Base-by-base conservation (phyloP, 2,113 vertebrate genomes). In the Scophthalmus maximus region DNA sequence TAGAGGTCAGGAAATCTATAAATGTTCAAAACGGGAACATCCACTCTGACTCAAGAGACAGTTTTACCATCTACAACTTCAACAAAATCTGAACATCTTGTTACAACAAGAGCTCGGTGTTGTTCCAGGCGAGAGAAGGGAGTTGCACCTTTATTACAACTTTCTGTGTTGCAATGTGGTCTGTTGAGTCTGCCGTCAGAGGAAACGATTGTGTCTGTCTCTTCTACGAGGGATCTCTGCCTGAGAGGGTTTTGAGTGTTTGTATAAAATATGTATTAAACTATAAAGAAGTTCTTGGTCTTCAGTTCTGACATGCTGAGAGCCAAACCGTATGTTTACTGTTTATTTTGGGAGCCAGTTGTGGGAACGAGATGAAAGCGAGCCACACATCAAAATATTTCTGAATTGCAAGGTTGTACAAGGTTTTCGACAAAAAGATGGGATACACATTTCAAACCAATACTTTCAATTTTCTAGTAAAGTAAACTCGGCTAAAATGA, bases 291-390 rank as follows among this genome's bases (percentile, higher is more conserved):
- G 11, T 14, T 40, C 17, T 42, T 12, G 2, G 34, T 69, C 47
- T 56, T 68, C 12, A 53, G 8, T 71, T 57, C 34, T 67, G 52
- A 29, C 20, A 46, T 20, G 18, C 20, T 42, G 8, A 58, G 52
- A 63, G 40, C 65, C 60, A 64, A 40, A 20, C 20, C 4, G 1
- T 49, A 59, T 63, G 68, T 38, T 58, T 57, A 17, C 58, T 59
- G n/a, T 76, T 68, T 3, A 15, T 65, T n/a, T n/a, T n/a, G n/a
- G n/a, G n/a, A n/a, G n/a, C 47, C 30, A 49, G 40, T 61, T 70
- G 8, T 47, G 55, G 36, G 38, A 4, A 18, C 29, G 50, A 68
- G 22, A 77, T 63, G 36, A 66, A 66, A 78, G 44, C 32, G 2
- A 44, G 3, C 9, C 0, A 27, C 56, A 51, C 29, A 50, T 49